phyloP scores from a whole-genome alignment of 2,113 vertebrate species.

The Panthera leo region DNA sequence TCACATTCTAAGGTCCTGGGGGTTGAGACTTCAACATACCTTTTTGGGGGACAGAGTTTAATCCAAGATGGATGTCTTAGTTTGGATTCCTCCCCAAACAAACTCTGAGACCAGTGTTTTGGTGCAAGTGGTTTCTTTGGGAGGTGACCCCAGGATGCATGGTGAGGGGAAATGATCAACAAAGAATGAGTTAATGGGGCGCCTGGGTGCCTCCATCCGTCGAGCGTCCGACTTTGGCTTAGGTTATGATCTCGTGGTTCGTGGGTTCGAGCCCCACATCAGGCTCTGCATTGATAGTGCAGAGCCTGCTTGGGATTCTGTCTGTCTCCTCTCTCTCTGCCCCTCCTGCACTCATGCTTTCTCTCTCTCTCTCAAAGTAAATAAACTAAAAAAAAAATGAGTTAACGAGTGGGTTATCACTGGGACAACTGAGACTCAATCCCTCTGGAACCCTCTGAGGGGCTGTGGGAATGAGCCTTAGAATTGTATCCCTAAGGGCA shows the following conservation, averaged over 20 bases:
- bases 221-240: too few species aligned
- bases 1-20: neutral
- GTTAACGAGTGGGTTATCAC: neutral
- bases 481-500: neutral
- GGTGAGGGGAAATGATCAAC: neutral
- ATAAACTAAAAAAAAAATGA: too few species aligned
- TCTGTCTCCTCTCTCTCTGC: too few species aligned
- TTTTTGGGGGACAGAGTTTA: neutral
- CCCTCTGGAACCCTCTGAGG: neutral
- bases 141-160: neutral
- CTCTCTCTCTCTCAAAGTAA: too few species aligned
- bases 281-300: too few species aligned
- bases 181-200: neutral
- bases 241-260: too few species aligned
- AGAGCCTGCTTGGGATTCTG: too few species aligned
- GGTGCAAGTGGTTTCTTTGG: neutral
- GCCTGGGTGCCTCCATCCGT: too few species aligned
- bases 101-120: neutral
- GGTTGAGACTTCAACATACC: neutral
- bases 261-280: too few species aligned
- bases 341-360: too few species aligned
- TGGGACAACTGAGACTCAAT: neutral
- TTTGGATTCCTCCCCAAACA: neutral
- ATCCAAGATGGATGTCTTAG: neutral
- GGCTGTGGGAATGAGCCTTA: neutral